phyloP scores from a whole-genome alignment of 2,797 vertebrate species.

The Bradypus variegatus region DNA sequence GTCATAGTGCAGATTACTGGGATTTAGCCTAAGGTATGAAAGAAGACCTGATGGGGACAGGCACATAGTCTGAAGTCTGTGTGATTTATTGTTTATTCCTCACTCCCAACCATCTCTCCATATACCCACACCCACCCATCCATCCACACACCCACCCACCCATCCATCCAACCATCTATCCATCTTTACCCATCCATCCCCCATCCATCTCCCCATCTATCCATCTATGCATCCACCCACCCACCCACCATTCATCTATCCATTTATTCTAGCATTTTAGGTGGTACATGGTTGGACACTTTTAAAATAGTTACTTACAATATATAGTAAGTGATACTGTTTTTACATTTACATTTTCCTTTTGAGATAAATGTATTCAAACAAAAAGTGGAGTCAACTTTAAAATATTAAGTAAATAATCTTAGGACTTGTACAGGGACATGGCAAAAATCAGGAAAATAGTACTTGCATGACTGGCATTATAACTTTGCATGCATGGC shows the following conservation, averaged over 20 bases:
- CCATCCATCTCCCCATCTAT: accelerated
- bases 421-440: neutral
- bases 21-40: neutral
- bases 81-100: neutral
- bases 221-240: neutral
- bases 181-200: accelerated
- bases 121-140: neutral
- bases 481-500: neutral
- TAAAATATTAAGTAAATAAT: neutral
- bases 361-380: constrained; percentile 12
- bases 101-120: neutral
- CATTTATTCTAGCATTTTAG: neutral
- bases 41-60: neutral
- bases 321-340: neutral
- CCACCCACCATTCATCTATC: neutral
- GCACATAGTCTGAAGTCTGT: neutral
- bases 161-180: neutral
- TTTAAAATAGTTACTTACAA: neutral
- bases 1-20: neutral
- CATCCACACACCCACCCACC: neutral
- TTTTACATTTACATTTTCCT: neutral
- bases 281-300: neutral
- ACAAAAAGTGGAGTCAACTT: neutral
- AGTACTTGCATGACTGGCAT: accelerated
- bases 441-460: neutral